phyloP scores from a whole-genome alignment of 2,113 vertebrate species.

The Lutjanus erythropterus region DNA sequence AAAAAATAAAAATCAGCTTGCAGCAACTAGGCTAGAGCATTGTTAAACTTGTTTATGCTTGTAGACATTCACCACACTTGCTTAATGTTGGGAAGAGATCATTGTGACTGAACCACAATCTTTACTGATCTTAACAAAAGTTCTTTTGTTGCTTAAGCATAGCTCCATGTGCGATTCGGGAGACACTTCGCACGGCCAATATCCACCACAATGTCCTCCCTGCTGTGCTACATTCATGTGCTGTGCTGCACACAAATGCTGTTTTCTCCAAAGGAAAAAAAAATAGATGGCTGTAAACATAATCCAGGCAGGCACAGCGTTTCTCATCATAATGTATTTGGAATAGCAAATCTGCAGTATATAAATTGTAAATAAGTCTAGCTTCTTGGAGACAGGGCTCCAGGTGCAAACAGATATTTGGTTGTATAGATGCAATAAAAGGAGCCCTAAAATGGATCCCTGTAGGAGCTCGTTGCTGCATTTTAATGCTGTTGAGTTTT shows the following conservation, averaged over 20 bases:
- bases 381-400: background rate
- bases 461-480: background rate
- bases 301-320: no score
- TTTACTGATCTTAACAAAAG: background rate
- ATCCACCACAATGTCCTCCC: background rate
- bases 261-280: background rate
- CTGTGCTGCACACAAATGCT: background rate
- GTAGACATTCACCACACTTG: no score
- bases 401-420: background rate
- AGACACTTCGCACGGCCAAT: background rate
- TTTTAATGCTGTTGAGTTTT: background rate
- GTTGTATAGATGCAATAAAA: background rate
- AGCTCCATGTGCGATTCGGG: no score
- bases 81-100: background rate
- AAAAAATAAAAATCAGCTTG: no score
- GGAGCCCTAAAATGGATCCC: background rate
- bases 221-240: rapidly evolving
- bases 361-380: background rate
- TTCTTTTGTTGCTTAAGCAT: no score
- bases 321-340: no score
- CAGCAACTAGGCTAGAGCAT: no score
- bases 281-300: background rate
- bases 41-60: no score
- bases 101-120: no score
- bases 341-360: background rate